Evolutionary conservation across 2,888 invertebrate genomes (phyloP).

Genomic region (Andrena chrysosceles): DNA sequence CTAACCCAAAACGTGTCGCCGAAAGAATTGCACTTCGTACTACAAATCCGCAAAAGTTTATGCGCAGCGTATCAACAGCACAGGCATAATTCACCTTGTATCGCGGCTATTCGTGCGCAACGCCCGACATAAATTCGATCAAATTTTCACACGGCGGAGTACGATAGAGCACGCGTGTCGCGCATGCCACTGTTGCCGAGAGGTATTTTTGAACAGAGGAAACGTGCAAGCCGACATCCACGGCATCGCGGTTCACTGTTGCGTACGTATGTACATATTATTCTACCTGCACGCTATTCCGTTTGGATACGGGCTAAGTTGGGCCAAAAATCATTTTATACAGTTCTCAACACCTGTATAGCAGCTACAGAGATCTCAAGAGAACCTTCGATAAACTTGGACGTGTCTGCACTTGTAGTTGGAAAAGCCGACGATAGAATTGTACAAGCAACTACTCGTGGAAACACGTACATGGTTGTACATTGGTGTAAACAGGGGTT

Average conservation of each 20-base stretch:
- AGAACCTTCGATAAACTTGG: too few relatives aligned
- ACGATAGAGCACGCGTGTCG: slow-evolving; percentile 73
- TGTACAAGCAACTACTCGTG: too few relatives aligned
- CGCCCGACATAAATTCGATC: slow-evolving; percentile 74
- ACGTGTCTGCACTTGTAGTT: too few relatives aligned
- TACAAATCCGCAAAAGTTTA: slow-evolving; percentile 20
- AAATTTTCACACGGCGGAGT: slow-evolving; percentile 70
- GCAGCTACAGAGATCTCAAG: too few relatives aligned
- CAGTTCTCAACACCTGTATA: too few relatives aligned
- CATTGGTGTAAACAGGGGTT: too few relatives aligned
- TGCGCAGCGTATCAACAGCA: slow-evolving; percentile 6
- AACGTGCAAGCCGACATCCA: slow-evolving; percentile 8
- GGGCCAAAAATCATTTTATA: background rate
- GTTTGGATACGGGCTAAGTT: background rate
- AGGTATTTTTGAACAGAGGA: slow-evolving; percentile 20
- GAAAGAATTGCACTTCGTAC: background rate
- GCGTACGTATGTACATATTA: too few relatives aligned
- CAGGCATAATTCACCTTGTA: slow-evolving; percentile 71
- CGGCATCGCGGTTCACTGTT: background rate
- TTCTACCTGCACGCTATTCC: background rate
- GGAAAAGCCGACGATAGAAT: too few relatives aligned
- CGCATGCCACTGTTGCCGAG: slow-evolving; percentile 11
- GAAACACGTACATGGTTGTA: too few relatives aligned
- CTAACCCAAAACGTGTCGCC: background rate
- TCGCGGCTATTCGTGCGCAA: slow-evolving; percentile 66